These are phyloP conservation scores for Calcarius ornatus DNA, from an alignment of 2,113 vertebrate species.

Conservation along the genomic window DNA sequence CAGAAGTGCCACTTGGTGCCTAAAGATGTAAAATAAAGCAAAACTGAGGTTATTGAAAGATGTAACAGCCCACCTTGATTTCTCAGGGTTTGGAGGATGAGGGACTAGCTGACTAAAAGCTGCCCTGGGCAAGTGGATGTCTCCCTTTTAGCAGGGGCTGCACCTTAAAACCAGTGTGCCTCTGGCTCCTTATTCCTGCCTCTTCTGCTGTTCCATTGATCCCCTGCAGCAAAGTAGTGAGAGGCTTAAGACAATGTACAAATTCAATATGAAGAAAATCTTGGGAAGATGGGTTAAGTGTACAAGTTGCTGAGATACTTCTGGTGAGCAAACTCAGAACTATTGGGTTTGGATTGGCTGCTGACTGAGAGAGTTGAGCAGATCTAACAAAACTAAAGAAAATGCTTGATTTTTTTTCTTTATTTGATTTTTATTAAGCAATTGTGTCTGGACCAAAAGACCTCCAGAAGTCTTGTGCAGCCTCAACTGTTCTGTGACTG, in stretches of 20 bases:
- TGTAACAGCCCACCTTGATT: background rate
- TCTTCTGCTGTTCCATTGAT: background rate
- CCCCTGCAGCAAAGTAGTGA: background rate
- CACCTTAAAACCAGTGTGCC: fast-evolving
- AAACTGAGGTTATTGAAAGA: background rate
- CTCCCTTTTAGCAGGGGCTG: background rate
- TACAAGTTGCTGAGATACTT: background rate
- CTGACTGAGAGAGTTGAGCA: background rate
- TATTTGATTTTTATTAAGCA: background rate
- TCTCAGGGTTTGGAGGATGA: background rate
- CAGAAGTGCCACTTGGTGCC: background rate
- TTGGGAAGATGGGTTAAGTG: background rate
- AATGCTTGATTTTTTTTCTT: background rate
- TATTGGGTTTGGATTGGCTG: background rate
- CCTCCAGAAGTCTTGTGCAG: background rate
- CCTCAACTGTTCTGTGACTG: no score
- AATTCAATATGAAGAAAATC: background rate
- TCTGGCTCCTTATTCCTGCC: background rate
- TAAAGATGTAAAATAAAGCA: background rate
- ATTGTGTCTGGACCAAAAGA: background rate
- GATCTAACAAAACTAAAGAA: background rate
- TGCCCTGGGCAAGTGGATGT: background rate
- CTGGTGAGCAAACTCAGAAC: background rate
- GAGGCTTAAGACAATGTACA: background rate
- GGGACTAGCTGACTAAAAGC: background rate